Percentiles rank a stretch among this genome's conserved stretches.
phyloP scores from a whole-genome alignment of 2,113 vertebrate genomes.

The Corythornis cristatus region DNA sequence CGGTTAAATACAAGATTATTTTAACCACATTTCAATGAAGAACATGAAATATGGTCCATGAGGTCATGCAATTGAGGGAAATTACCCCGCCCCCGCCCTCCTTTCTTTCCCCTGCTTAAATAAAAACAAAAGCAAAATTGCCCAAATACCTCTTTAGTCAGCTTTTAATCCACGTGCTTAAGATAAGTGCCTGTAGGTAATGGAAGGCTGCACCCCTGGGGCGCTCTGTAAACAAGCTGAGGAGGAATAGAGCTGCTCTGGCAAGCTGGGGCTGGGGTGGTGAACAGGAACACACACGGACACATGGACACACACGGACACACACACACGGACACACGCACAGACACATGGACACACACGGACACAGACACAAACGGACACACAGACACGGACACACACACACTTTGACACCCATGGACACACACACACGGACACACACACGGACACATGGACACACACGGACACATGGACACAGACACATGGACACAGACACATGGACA shows the following conservation, averaged over 20 bases:
- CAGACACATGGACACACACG: background rate
- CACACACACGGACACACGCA: too few relatives aligned
- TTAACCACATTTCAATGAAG: slow-evolving; percentile 70
- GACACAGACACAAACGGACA: too few relatives aligned
- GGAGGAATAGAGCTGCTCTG: background rate
- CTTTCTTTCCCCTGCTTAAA: background rate
- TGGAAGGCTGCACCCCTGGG: background rate
- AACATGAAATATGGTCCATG: slow-evolving; percentile 70
- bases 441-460: too few relatives aligned
- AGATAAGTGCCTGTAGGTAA: background rate
- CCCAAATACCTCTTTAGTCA: slow-evolving; percentile 11
- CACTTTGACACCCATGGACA: too few relatives aligned
- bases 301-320: rapidly evolving
- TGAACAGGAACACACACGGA: background rate
- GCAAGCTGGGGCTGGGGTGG: background rate
- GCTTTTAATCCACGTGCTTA: slow-evolving; percentile 49
- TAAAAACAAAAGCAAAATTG: slow-evolving; percentile 51
- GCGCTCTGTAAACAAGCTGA: background rate
- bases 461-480: too few relatives aligned
- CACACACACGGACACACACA: too few relatives aligned
- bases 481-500: too few relatives aligned
- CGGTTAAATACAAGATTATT: slow-evolving; percentile 67
- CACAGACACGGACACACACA: too few relatives aligned
- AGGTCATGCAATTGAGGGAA: slow-evolving; percentile 74
- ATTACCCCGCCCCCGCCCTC: background rate